Evolutionary conservation across 2,888 invertebrate genomes (phyloP).

Genomic region (Dryomyza anilis): DNA sequence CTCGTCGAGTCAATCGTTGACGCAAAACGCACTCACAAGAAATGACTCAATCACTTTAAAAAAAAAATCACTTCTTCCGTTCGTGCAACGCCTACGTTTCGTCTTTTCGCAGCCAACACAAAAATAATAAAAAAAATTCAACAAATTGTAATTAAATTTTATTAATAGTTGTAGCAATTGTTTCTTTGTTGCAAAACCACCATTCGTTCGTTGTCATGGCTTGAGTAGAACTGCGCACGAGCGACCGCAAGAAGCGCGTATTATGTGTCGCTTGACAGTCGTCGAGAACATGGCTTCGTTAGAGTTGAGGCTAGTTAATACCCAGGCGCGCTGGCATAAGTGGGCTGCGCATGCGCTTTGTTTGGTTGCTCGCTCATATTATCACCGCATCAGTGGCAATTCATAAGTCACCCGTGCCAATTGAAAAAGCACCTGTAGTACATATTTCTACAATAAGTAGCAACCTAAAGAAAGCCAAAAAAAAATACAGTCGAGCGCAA

Average conservation of each 20-base stretch:
- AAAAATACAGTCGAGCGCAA: not conserved
- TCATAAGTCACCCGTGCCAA: too few species aligned
- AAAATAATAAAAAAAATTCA: not conserved
- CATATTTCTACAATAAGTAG: too few species aligned
- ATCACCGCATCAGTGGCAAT: not conserved
- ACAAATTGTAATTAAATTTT: not conserved
- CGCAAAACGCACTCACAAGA: too few species aligned
- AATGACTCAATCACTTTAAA: not conserved
- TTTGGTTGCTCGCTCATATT: not conserved
- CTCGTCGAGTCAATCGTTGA: too few species aligned
- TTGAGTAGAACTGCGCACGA: slow-evolving; percentile 14
- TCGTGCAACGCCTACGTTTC: not conserved
- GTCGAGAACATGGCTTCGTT: not conserved
- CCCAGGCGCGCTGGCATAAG: too few species aligned
- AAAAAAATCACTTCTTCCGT: not conserved
- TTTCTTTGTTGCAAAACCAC: too few species aligned
- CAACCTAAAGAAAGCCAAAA: too few species aligned
- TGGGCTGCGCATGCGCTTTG: not conserved
- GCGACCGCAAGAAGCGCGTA: not conserved
- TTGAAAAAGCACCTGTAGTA: too few species aligned
- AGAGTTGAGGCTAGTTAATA: too few species aligned
- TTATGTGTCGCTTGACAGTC: not conserved
- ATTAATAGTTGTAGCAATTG: not conserved
- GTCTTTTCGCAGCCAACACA: not conserved
- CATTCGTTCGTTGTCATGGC: slow-evolving; percentile 9